Evolutionary conservation across 1,140 invertebrate genomes (phyloP).

Genomic region (Sesamia nonagrioides): DNA sequence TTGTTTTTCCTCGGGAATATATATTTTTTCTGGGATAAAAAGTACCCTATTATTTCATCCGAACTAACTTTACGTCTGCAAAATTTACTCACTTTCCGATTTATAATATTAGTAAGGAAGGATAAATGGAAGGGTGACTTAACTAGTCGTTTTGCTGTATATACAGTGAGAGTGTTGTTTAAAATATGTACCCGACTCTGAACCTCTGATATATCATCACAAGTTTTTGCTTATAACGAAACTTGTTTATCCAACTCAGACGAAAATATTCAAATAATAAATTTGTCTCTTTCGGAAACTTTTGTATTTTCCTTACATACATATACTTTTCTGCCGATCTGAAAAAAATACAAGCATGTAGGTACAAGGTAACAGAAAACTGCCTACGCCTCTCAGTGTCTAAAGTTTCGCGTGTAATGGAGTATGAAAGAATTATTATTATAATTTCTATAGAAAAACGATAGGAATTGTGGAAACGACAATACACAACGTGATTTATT

Average conservation of each 20-base stretch:
- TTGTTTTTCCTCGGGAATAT: too few relatives aligned
- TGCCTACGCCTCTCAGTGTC: slow-evolving; percentile 45
- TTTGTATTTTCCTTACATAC: slow-evolving; percentile 31
- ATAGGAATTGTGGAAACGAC: slow-evolving; percentile 55
- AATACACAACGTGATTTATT: slow-evolving; percentile 56
- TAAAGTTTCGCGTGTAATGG: slow-evolving; percentile 61
- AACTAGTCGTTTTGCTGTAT: neutral
- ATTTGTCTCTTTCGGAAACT: slow-evolving; percentile 17
- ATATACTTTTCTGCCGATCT: slow-evolving; percentile 7
- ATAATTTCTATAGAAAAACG: slow-evolving; percentile 64
- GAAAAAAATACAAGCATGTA: slow-evolving; percentile 16
- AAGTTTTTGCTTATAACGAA: slow-evolving; percentile 9
- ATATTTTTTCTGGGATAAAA: too few relatives aligned
- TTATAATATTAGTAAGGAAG: too few relatives aligned
- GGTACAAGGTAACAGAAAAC: slow-evolving; percentile 37
- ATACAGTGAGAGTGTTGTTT: neutral
- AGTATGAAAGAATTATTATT: slow-evolving; percentile 65
- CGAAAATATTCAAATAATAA: slow-evolving; percentile 29
- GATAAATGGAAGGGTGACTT: slow-evolving; percentile 17
- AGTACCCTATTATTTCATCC: too few relatives aligned
- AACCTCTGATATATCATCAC: neutral
- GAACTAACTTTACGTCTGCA: too few relatives aligned
- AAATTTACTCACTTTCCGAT: too few relatives aligned
- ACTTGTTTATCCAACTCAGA: slow-evolving; percentile 37
- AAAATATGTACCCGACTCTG: slow-evolving; percentile 6